Conservation (phyloP, 2,888 invertebrate genomes). For the Pteria penguin region DNA sequence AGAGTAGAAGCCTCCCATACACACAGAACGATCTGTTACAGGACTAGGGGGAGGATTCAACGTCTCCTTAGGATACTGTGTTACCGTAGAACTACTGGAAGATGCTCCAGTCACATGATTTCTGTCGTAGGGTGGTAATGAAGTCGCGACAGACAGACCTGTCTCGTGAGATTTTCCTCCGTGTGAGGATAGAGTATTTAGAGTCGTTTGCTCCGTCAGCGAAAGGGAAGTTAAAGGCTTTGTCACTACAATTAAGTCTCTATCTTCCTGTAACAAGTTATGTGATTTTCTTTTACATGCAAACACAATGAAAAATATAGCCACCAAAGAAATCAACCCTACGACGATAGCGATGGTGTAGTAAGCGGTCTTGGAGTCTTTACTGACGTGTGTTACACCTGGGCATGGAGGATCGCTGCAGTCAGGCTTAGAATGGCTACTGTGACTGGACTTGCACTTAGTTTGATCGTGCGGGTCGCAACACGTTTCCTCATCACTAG, state of each 20-base stretch:
- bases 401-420: background rate
- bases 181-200: slow-evolving; percentile 46
- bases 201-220: slow-evolving; percentile 66
- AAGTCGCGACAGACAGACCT: slow-evolving; percentile 68
- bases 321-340: slow-evolving; percentile 82
- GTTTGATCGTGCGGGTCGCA: slow-evolving; percentile 67
- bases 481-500: slow-evolving; percentile 69
- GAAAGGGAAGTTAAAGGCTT: slow-evolving; percentile 68
- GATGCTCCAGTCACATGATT: slow-evolving; percentile 87
- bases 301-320: slow-evolving; percentile 80
- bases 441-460: slow-evolving; percentile 68
- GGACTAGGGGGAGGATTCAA: slow-evolving; percentile 95
- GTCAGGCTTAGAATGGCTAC: slow-evolving; percentile 3
- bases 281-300: slow-evolving; percentile 72
- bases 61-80: slow-evolving; percentile 86
- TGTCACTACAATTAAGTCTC: slow-evolving; percentile 66
- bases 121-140: slow-evolving; percentile 81
- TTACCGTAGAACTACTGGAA: slow-evolving; percentile 85
- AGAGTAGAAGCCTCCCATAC: slow-evolving; percentile 64
- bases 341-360: slow-evolving; percentile 81
- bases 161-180: slow-evolving; percentile 68
- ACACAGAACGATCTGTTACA: slow-evolving; percentile 82
- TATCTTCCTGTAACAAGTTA: slow-evolving; percentile 61
- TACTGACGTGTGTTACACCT: background rate
- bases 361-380: slow-evolving; percentile 51